Conservation (phyloP, 1,140 invertebrate genomes). For the Vanessa tameamea region DNA sequence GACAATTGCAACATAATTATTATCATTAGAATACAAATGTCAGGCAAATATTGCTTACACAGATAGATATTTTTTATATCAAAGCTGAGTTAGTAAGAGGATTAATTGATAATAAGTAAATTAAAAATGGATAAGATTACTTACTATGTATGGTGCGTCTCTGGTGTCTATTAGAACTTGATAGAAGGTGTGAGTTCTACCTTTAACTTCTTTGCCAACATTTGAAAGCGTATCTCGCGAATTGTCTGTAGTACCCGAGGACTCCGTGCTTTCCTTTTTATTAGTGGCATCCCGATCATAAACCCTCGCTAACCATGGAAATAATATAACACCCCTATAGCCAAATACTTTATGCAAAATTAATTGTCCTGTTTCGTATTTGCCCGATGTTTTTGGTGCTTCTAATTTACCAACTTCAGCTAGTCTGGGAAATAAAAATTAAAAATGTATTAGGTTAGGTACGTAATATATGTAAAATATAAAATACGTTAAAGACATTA, state of each 20-base stretch:
- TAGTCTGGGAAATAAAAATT: slow-evolving; percentile 69
- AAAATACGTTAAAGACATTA: slow-evolving; percentile 20
- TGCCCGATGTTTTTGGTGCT: slow-evolving; percentile 90
- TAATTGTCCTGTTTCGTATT: slow-evolving; percentile 97
- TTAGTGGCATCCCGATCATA: slow-evolving; percentile 93
- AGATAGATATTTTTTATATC: not conserved
- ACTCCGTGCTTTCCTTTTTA: slow-evolving; percentile 63
- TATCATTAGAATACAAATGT: slow-evolving; percentile 5
- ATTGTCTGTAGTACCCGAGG: slow-evolving; percentile 51
- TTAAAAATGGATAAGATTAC: slow-evolving; percentile 46
- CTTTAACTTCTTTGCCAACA: slow-evolving; percentile 93
- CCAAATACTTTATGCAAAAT: slow-evolving; percentile 98
- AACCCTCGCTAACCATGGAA: slow-evolving; percentile 96
- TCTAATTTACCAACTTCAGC: slow-evolving; percentile 85
- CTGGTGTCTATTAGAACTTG: slow-evolving; percentile 97
- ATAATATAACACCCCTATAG: slow-evolving; percentile 96
- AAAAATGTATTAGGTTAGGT: slow-evolving; percentile 58
- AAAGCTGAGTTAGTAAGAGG: not conserved
- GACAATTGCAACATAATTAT: too few species aligned
- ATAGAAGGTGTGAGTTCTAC: slow-evolving; percentile 96
- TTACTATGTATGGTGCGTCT: slow-evolving; percentile 97
- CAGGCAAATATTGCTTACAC: slow-evolving; percentile 1
- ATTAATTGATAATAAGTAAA: not conserved
- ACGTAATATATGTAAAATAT: slow-evolving; percentile 45
- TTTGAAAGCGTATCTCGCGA: slow-evolving; percentile 73